Conservation (phyloP, 2,113 vertebrate species). For the Gasterosteus aculeatus region DNA sequence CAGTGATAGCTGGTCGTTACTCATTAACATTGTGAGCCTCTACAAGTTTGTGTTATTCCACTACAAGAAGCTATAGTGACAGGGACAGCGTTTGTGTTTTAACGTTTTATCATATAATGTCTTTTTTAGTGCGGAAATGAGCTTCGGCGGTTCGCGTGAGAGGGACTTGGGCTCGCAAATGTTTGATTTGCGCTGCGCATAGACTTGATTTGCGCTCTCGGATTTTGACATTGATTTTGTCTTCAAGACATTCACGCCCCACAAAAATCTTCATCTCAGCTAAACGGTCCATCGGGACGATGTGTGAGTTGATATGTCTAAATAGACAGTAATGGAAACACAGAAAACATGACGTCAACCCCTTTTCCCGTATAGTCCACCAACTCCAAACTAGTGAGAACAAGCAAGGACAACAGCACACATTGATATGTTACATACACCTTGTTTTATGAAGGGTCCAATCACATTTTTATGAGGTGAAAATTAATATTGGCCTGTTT, state of each 20-base stretch:
- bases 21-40: constrained; percentile 46
- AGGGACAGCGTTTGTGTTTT: no score
- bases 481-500: not conserved
- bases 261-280: not conserved
- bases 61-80: not conserved
- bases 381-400: not conserved
- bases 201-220: no score
- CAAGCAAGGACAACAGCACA: not conserved
- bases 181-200: no score
- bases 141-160: no score
- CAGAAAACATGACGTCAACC: not conserved
- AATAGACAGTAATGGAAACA: not conserved
- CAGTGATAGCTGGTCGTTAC: constrained; percentile 31
- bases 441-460: not conserved
- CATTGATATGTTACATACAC: not conserved
- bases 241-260: not conserved
- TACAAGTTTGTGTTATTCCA: constrained; percentile 15
- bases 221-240: no score
- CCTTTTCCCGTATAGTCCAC: not conserved
- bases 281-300: not conserved
- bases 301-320: not conserved
- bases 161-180: no score
- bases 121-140: no score
- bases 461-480: not conserved
- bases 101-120: no score